Conservation (phyloP, 2,888 invertebrate genomes). For the Hypolimnas misippus region DNA sequence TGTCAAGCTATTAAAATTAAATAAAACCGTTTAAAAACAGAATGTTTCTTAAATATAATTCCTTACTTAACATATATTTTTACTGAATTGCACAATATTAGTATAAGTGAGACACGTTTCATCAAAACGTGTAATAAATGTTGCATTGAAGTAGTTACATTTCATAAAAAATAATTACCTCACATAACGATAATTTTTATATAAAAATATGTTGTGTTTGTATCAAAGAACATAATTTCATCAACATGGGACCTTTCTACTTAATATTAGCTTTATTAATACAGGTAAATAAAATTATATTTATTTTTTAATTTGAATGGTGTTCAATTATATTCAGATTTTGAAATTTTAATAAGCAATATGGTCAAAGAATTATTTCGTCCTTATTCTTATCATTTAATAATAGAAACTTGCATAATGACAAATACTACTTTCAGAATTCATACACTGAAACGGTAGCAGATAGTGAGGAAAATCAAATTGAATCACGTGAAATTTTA, state of each 20-base stretch:
- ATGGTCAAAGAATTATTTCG: not conserved
- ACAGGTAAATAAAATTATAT: constrained; percentile 59
- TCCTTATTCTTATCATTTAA: not conserved
- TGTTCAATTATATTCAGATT: not conserved
- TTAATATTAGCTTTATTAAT: constrained; percentile 64
- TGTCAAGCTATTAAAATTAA: not conserved
- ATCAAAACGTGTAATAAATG: constrained; percentile 42
- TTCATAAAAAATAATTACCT: constrained; percentile 32
- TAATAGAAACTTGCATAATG: not conserved
- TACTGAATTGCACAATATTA: constrained; percentile 14
- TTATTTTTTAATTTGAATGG: constrained; percentile 11
- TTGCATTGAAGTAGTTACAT: constrained; percentile 40
- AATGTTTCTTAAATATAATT: not conserved
- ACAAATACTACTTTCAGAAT: constrained; percentile 52
- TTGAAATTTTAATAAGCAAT: not conserved
- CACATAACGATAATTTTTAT: constrained; percentile 54
- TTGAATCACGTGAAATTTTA: constrained; percentile 39
- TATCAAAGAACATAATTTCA: constrained; percentile 38
- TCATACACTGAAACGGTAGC: constrained; percentile 53
- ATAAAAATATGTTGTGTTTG: constrained; percentile 53
- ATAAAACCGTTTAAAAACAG: not conserved
- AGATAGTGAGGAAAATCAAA: constrained; percentile 46
- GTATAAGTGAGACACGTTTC: constrained; percentile 47
- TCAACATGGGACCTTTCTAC: constrained; percentile 65
- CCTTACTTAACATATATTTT: not conserved